Base-by-base conservation (phyloP, 37 sponge, comb jelly and placozoan genomes). In the Haliclona indistincta region DNA sequence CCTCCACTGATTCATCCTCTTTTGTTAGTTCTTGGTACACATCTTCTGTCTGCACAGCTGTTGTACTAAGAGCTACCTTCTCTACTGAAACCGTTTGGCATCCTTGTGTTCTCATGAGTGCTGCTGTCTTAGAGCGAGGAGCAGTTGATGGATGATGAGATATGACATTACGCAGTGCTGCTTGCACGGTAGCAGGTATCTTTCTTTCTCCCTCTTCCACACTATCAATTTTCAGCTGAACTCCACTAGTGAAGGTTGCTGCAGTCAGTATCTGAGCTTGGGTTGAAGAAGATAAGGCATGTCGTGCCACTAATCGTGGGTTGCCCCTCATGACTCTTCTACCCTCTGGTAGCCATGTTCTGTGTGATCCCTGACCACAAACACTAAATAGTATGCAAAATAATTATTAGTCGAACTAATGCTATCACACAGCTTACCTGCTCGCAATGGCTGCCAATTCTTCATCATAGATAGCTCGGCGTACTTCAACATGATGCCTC, bases 391-490 rank as follows among this genome's bases (percentile, higher is more conserved):
- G 52, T n/a, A n/a, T n/a, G n/a, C n/a, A n/a, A n/a, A n/a, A n/a
- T n/a, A n/a, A n/a, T n/a, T n/a, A n/a, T n/a, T n/a, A n/a, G n/a
- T n/a, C n/a, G n/a, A n/a, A n/a, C n/a, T n/a, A n/a, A n/a, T n/a
- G n/a, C n/a, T n/a, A 15, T 47, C 15, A 10, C 10, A 17, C 10
- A 47, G 13, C 81, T 79, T 47, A 88, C 93, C 75, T 25, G 26
- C 60, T 56, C 26, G 95, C 95, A 19, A 89, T 54, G 32, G 68
- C 60, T 28, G 71, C 38, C 0, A 94, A 77, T 0, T 81, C 64
- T 1, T 89, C 95, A 55, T 94, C 95, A 51, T 81, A 86, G 11
- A 83, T 87, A 54, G 95, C 95, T 73, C 95, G 81, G 13, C 95
- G 64, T 20, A 94, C 58, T 60, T 94, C 95, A 6, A 90, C 95